Percentiles rank a stretch among this genome's conserved stretches.
Conservation (phyloP, 2,888 invertebrate genomes). For the Agrilus cyanescens region DNA sequence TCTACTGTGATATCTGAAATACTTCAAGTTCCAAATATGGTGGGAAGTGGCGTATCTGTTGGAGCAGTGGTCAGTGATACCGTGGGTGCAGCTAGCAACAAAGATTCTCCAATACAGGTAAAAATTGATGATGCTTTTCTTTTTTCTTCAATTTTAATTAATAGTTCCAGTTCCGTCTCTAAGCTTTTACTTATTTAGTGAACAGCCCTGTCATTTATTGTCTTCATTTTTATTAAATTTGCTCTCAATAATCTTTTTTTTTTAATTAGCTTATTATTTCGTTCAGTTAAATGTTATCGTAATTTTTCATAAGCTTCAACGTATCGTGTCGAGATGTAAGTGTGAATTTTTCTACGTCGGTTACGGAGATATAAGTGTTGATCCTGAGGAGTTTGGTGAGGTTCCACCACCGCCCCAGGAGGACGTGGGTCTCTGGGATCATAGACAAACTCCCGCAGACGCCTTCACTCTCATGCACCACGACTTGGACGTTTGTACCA, state of each 20-base stretch:
- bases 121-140: neutral
- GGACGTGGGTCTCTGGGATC: constrained; percentile 64
- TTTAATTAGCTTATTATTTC: no score
- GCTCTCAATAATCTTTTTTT: no score
- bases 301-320: constrained; percentile 56
- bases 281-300: constrained; percentile 1
- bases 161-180: no score
- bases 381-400: constrained; percentile 52
- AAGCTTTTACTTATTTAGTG: no score
- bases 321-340: constrained; percentile 93
- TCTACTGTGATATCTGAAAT: constrained; percentile 65
- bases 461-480: constrained; percentile 97
- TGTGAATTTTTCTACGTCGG: constrained; percentile 97
- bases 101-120: constrained; percentile 40
- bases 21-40: constrained; percentile 78
- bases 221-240: no score
- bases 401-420: constrained; percentile 58
- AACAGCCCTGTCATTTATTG: no score
- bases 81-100: constrained; percentile 65
- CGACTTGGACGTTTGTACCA: constrained; percentile 95
- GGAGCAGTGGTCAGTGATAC: constrained; percentile 92
- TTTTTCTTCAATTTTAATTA: neutral
- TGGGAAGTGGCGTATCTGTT: constrained; percentile 91
- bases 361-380: constrained; percentile 73
- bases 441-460: constrained; percentile 81